phyloP scores from a whole-genome alignment of 2,113 vertebrate species.

The Poeciliopsis occidentalis region DNA sequence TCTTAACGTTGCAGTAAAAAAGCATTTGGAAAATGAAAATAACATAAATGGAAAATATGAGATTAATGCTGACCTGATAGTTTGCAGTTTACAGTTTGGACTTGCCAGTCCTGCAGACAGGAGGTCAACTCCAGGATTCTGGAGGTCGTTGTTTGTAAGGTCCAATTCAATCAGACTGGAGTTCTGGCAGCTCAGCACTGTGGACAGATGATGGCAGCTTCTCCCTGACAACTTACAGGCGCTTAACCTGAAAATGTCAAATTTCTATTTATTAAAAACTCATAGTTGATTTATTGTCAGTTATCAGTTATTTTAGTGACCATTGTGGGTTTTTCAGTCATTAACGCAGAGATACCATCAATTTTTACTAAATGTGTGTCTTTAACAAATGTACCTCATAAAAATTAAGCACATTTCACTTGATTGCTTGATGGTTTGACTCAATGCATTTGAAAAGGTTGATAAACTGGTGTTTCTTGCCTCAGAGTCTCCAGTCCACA shows the following conservation, averaged over 20 bases:
- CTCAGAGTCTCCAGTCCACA: not conserved
- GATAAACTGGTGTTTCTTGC: not conserved
- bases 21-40: not conserved
- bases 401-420: no score
- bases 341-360: no score
- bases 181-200: not conserved
- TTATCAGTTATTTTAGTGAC: no score
- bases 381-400: no score
- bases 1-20: not conserved
- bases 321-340: no score
- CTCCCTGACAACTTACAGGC: not conserved
- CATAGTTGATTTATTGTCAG: no score
- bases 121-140: not conserved
- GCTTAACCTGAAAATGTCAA: not conserved
- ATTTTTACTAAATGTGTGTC: no score
- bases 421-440: no score
- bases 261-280: no score
- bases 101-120: not conserved
- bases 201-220: not conserved
- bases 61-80: not conserved
- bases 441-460: no score
- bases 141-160: slow-evolving; percentile 1
- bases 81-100: not conserved
- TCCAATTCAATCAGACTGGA: not conserved
- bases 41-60: not conserved